phyloP scores from a whole-genome alignment of 30 jellyfish, hydroid and myxozoan genomes.

The Nemopilema nomurai region DNA sequence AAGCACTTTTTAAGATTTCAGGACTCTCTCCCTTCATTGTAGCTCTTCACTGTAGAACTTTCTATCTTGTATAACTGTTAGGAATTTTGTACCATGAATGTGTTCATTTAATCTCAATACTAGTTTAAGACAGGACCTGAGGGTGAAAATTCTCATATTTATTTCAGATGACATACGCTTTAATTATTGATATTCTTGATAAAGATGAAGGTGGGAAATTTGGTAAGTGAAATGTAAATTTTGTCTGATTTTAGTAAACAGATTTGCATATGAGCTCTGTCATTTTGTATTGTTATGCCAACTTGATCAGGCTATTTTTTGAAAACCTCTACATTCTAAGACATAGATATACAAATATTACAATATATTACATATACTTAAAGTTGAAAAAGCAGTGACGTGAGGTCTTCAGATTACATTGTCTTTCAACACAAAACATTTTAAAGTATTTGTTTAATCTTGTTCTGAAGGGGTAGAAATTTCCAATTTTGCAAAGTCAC shows the following conservation, averaged over 20 bases:
- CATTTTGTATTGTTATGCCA: not conserved
- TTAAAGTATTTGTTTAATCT: too few relatives aligned
- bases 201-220: constrained; percentile 56
- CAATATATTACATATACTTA: too few relatives aligned
- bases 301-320: too few relatives aligned
- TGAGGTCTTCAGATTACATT: too few relatives aligned
- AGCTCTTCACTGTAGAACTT: not conserved
- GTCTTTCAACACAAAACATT: too few relatives aligned
- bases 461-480: too few relatives aligned
- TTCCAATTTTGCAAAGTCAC: too few relatives aligned
- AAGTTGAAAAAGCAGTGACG: too few relatives aligned
- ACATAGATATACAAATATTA: too few relatives aligned
- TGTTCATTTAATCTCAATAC: not conserved
- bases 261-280: not conserved
- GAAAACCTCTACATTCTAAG: too few relatives aligned
- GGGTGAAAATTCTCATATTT: not conserved
- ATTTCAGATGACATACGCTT: constrained; percentile 75
- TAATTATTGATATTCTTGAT: constrained; percentile 74
- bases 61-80: not conserved
- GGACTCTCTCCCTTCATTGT: too few relatives aligned
- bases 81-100: not conserved
- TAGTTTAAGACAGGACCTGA: not conserved
- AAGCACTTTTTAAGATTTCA: too few relatives aligned
- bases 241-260: not conserved
- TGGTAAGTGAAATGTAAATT: constrained; percentile 48